phyloP scores from a whole-genome alignment of 1,140 invertebrate genomes.

The Drosophila pallidifrons region DNA sequence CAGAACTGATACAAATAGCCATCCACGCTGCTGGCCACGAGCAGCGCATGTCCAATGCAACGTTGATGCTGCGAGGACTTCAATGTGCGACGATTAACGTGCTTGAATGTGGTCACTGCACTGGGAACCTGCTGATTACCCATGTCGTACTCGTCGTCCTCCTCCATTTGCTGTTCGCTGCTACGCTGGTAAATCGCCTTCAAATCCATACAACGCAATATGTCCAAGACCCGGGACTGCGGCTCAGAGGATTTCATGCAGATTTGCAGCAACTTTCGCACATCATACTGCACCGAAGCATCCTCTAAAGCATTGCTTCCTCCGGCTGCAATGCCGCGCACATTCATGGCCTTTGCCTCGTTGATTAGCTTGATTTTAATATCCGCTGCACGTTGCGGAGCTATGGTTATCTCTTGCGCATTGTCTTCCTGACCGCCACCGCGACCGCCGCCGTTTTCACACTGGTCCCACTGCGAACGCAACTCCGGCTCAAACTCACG shows the following conservation, averaged over 20 bases:
- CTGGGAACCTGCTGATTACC: constrained; percentile 81
- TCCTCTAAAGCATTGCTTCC: constrained; percentile 63
- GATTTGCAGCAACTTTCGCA: constrained; percentile 76
- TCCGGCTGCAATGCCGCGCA: constrained; percentile 63
- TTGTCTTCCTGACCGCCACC: constrained; percentile 47
- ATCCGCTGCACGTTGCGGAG: constrained; percentile 70
- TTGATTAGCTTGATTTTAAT: constrained; percentile 83
- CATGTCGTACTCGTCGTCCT: constrained; percentile 80
- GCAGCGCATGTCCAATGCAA: constrained; percentile 74
- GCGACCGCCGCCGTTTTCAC: constrained; percentile 43
- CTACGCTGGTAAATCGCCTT: constrained; percentile 78
- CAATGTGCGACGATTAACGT: constrained; percentile 70
- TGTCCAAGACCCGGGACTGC: constrained; percentile 69
- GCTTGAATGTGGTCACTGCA: constrained; percentile 77
- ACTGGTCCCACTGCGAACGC: constrained; percentile 78
- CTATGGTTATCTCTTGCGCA: constrained; percentile 74
- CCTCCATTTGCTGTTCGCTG: constrained; percentile 52
- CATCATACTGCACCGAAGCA: constrained; percentile 73
- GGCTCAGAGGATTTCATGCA: constrained; percentile 78
- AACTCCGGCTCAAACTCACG: constrained; percentile 78
- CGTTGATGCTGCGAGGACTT: constrained; percentile 74
- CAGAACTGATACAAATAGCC: constrained; percentile 83
- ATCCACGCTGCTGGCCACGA: constrained; percentile 79
- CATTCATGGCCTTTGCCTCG: constrained; percentile 83
- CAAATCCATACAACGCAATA: constrained; percentile 79